These are phyloP conservation scores for Dinoponera quadriceps DNA, from an alignment of 1,140 invertebrate species.

Conservation along the genomic window DNA sequence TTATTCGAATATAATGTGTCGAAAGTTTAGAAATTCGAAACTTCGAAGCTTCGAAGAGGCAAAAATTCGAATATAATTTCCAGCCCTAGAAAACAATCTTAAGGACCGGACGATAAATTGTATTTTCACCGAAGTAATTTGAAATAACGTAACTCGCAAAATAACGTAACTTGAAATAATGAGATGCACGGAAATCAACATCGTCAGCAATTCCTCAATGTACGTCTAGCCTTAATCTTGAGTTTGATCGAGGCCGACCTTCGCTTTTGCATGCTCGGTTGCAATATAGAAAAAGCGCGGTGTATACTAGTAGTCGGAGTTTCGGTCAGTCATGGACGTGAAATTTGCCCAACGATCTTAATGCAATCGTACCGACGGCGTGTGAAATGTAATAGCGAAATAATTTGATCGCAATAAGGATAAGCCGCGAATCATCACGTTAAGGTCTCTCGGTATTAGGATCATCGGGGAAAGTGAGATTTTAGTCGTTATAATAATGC, in stretches of 20 bases:
- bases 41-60: too few species aligned
- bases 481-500: slow-evolving; percentile 42
- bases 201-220: background rate
- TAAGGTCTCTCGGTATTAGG: slow-evolving; percentile 47
- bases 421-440: slow-evolving; percentile 28
- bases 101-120: too few species aligned
- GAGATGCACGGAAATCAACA: background rate
- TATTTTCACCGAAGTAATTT: too few species aligned
- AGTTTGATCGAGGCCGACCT: slow-evolving; percentile 29
- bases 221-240: slow-evolving; percentile 15
- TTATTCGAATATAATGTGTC: too few species aligned
- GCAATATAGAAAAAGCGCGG: slow-evolving; percentile 6
- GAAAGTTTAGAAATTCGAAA: too few species aligned
- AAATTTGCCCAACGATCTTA: slow-evolving; percentile 44
- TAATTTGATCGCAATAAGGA: slow-evolving; percentile 50
- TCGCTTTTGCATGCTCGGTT: slow-evolving; percentile 17
- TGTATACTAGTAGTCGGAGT: background rate
- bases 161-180: background rate
- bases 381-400: slow-evolving; percentile 38
- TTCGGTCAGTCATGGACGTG: slow-evolving; percentile 34
- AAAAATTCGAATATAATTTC: too few species aligned
- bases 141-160: background rate
- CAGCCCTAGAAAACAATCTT: too few species aligned
- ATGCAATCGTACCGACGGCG: slow-evolving; percentile 32
- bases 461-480: slow-evolving; percentile 48